phyloP scores from a whole-genome alignment of 2,797 vertebrate genomes.

The Oceanodroma leucorhoa region DNA sequence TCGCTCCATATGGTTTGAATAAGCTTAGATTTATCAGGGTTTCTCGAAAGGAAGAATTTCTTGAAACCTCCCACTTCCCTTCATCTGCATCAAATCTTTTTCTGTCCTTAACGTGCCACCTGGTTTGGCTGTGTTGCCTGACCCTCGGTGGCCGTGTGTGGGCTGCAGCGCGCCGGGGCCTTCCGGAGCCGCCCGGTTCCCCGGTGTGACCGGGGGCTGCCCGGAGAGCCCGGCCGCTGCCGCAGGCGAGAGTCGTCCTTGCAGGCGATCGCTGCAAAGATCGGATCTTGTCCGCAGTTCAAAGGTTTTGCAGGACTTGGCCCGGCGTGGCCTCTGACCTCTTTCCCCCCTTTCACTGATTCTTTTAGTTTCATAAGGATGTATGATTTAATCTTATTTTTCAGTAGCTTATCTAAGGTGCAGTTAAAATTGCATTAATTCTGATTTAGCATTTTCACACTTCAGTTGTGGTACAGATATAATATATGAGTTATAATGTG shows the following conservation, averaged over 20 bases:
- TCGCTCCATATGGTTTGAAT: conserved; percentile 81
- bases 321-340: background rate
- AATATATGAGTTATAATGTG: conserved; percentile 58
- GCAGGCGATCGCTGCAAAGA: background rate
- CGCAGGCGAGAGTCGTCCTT: background rate
- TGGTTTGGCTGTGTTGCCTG: conserved; percentile 16
- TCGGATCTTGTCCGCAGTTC: background rate
- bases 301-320: conserved; percentile 5
- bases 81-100: conserved; percentile 50
- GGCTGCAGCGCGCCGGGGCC: background rate
- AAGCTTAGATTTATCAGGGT: conserved; percentile 82
- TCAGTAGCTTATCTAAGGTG: conserved; percentile 68
- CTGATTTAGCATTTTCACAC: conserved; percentile 30
- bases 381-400: conserved; percentile 44
- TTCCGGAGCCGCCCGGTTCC: background rate
- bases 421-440: conserved; percentile 62
- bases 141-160: background rate
- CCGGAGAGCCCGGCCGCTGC: background rate
- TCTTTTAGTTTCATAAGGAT: conserved; percentile 16
- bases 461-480: conserved; percentile 61
- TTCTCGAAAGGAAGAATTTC: conserved; percentile 24
- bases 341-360: conserved; percentile 4
- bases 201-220: background rate
- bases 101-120: conserved; percentile 24
- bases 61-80: conserved; percentile 8